A percentile compares a stretch with the other conserved stretches of the same genome.
Evolutionary conservation across 2,888 invertebrate genomes (phyloP).

Genomic region (Ypsolopha sequella): DNA sequence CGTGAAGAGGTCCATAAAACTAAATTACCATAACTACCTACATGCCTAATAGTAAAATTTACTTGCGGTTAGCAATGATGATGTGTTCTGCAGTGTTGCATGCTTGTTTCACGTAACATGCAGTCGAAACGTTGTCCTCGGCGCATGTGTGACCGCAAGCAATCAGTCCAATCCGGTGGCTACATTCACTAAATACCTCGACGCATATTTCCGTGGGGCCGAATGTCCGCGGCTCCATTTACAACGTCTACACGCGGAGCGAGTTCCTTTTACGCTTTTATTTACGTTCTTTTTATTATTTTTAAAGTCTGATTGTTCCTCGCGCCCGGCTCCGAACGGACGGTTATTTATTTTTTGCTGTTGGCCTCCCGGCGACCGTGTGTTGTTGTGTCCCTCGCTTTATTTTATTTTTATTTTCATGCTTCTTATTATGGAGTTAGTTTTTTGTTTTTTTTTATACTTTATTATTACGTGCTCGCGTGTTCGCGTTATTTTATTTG

Average conservation of each 20-base stretch:
- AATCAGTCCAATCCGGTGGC: conserved; percentile 28
- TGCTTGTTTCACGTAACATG: neutral
- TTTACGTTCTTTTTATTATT: conserved; percentile 70
- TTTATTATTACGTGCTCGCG: conserved; percentile 66
- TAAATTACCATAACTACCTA: neutral
- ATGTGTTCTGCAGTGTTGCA: neutral
- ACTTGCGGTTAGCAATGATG: neutral
- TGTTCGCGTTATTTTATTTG: conserved; percentile 64
- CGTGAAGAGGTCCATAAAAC: too few species aligned
- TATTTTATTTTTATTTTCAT: conserved; percentile 69
- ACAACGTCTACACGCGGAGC: conserved; percentile 68
- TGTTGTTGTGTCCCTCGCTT: conserved; percentile 67
- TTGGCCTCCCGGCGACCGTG: conserved; percentile 69
- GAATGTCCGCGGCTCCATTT: conserved; percentile 69
- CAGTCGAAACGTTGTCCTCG: neutral
- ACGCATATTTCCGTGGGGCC: conserved; percentile 59
- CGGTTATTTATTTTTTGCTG: conserved; percentile 67
- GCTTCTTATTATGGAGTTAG: conserved; percentile 69
- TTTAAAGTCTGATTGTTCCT: conserved; percentile 69
- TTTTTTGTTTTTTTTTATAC: conserved; percentile 35
- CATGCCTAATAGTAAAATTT: neutral
- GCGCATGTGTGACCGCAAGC: neutral
- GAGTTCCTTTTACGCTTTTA: conserved; percentile 71
- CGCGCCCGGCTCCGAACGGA: conserved; percentile 59
- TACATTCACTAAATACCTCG: conserved; percentile 64